phyloP scores from a whole-genome alignment of 1,140 invertebrate genomes.

The Teleogryllus occipitalis region DNA sequence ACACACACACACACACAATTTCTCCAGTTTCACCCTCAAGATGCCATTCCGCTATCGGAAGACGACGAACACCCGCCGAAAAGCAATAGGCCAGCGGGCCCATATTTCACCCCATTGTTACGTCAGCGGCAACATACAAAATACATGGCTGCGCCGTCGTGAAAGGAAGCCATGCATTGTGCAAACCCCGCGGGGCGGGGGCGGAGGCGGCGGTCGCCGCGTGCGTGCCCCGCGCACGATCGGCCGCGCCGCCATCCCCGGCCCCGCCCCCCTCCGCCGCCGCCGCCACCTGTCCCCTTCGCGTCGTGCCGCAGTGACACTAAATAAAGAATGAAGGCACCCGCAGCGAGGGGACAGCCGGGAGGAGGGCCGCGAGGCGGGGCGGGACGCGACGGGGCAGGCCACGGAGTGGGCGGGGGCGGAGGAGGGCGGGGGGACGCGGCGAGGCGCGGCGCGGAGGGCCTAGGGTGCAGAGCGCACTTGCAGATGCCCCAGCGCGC shows the following conservation, averaged over 20 bases:
- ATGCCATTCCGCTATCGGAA: neutral
- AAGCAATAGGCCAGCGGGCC: neutral
- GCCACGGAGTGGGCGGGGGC: too few species aligned
- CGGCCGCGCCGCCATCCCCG: neutral
- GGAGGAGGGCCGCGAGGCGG: too few species aligned
- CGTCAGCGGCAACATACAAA: neutral
- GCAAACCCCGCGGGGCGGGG: neutral
- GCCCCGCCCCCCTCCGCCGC: too few species aligned
- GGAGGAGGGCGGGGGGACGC: too few species aligned
- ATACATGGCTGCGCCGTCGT: neutral
- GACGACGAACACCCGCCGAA: neutral
- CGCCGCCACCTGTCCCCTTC: neutral
- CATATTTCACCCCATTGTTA: constrained; percentile 4
- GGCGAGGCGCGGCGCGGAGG: too few species aligned
- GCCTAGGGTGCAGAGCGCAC: too few species aligned
- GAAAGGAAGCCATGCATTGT: neutral
- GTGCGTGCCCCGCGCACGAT: neutral
- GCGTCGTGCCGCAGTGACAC: neutral
- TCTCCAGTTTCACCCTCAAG: too few species aligned
- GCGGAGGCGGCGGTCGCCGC: neutral
- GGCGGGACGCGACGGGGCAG: too few species aligned
- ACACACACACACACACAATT: too few species aligned
- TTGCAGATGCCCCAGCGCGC: too few species aligned
- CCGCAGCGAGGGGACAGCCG: too few species aligned
- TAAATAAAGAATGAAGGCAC: neutral